Evolutionary conservation across 2,888 invertebrate species (phyloP), one percentile per base, ranked within the genome.

Genomic region (Palloptera scutellata): DNA sequence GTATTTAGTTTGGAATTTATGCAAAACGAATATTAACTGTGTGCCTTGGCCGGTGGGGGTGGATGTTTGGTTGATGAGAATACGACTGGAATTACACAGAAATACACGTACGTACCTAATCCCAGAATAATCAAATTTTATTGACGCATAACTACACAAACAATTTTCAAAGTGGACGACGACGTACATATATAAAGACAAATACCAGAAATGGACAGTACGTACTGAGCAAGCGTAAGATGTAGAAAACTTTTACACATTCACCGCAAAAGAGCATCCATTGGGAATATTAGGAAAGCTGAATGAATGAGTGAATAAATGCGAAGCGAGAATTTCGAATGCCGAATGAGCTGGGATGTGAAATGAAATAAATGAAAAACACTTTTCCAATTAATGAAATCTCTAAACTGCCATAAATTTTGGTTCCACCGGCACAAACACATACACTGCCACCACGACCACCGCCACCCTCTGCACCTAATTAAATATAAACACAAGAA

Each of bases 351-450:
- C 30, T 30, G 30, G 30, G 30, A 30, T 30, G 30, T 30, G 30
- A 30, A 30, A 30, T 30, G 30, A 30, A 30, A 30, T 30, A 6
- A 30, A 30, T 30, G 30, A 51, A 41, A 61, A 66, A 45, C 66
- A 51, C 45, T 82, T 82, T 82, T 82, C 81, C 79, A 81, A 82
- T 81, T 81, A 81, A 82, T 80, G 78, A 82, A 81, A 82, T 80
- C 79, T 82, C 77, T 76, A 77, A 81, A 76, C 75, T 78, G 74
- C 76, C 76, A 82, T 81, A 82, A 81, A 82, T 82, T 81, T 64
- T 48, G 64, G n/a, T n/a, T n/a, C n/a, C n/a, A n/a, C n/a, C n/a
- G n/a, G n/a, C n/a, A n/a, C n/a, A n/a, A n/a, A n/a, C n/a, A n/a
- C n/a, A n/a, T n/a, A n/a, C n/a, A n/a, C n/a, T n/a, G n/a, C n/a